These are phyloP conservation scores for Choreutis nemorana DNA, from an alignment of 2,888 invertebrate genomes.

Conservation along the genomic window DNA sequence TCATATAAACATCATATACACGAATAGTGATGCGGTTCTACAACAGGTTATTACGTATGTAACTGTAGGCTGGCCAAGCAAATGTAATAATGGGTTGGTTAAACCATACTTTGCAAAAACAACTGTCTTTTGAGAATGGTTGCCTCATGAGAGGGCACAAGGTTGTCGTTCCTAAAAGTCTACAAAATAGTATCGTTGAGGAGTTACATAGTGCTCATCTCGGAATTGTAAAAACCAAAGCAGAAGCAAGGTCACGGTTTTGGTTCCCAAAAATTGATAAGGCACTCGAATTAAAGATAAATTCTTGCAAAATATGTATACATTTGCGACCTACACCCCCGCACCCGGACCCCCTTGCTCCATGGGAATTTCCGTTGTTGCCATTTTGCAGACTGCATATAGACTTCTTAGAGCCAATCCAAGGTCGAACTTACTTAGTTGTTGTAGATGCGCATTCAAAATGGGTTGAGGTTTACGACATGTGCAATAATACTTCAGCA, in stretches of 20 bases:
- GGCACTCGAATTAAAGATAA: slow-evolving; percentile 8
- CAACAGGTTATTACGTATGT: too few species aligned
- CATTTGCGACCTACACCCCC: slow-evolving; percentile 6
- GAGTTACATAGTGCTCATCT: slow-evolving; percentile 8
- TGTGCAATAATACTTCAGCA: slow-evolving; percentile 6
- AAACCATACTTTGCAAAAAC: background rate
- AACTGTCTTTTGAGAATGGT: slow-evolving; percentile 4
- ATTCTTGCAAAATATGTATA: slow-evolving; percentile 8
- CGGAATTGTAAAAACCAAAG: slow-evolving; percentile 11
- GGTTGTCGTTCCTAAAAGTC: slow-evolving; percentile 6
- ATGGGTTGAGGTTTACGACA: slow-evolving; percentile 11
- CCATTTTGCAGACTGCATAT: slow-evolving; percentile 11
- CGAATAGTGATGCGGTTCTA: background rate
- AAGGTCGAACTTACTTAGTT: slow-evolving; percentile 8
- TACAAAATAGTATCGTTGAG: slow-evolving; percentile 2
- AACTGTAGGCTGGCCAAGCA: slow-evolving; percentile 5
- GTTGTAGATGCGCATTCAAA: slow-evolving; percentile 12
- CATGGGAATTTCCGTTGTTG: slow-evolving; percentile 2
- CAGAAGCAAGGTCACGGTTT: slow-evolving; percentile 11
- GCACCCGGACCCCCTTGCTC: slow-evolving; percentile 6
- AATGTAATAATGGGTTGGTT: background rate
- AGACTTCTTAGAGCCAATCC: slow-evolving; percentile 11
- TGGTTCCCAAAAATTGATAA: slow-evolving; percentile 15
- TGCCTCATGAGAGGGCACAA: slow-evolving; percentile 6
- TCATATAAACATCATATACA: slow-evolving; percentile 3